A percentile compares a stretch with the other conserved stretches of the same genome.
These are phyloP conservation scores for Microcebus ravelobensis DNA, from an alignment of 2,113 vertebrate genomes.

Conservation along the genomic window DNA sequence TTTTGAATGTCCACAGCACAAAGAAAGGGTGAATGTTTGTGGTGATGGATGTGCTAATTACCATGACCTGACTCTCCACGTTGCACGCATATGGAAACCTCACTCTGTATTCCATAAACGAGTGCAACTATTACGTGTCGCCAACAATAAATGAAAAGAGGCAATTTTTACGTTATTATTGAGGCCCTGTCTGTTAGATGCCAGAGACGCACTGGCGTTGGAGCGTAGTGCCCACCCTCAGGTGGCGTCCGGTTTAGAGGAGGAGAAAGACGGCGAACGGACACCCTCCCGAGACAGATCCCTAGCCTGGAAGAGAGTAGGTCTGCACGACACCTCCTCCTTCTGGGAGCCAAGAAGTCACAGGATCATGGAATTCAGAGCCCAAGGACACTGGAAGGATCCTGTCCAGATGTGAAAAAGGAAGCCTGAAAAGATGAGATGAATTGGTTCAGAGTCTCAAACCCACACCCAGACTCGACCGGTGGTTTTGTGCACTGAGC, in stretches of 20 bases:
- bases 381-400: neutral
- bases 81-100: neutral
- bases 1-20: neutral
- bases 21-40: neutral
- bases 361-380: neutral
- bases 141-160: neutral
- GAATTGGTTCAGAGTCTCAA: neutral
- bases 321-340: rapidly evolving
- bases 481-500: neutral
- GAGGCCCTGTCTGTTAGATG: neutral
- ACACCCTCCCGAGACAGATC: neutral
- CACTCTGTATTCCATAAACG: neutral
- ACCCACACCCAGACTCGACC: neutral
- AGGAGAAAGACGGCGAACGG: neutral
- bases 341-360: neutral
- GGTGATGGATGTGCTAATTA: neutral
- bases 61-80: neutral
- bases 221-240: neutral
- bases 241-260: neutral
- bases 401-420: neutral
- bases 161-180: too few species aligned
- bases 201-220: neutral
- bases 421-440: neutral
- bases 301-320: neutral
- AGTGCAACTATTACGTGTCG: neutral